A percentile compares a stretch with the other conserved stretches of the same genome.
phyloP scores from a whole-genome alignment of 2,888 invertebrate species.

The Apamea epomidion region DNA sequence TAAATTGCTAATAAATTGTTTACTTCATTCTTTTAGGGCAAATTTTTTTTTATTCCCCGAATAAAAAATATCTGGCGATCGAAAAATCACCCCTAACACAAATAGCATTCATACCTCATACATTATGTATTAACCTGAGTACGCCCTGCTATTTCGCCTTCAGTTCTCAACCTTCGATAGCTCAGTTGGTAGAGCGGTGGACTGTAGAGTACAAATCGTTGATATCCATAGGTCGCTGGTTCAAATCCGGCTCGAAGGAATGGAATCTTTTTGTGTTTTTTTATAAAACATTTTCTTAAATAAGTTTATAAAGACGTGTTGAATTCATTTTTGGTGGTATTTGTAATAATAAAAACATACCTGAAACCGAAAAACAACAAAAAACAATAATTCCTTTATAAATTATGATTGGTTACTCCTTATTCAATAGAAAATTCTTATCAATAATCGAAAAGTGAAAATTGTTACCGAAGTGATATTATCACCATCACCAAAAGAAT shows the following conservation, averaged over 20 bases:
- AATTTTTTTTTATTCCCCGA: too few relatives aligned
- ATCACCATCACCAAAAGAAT: slow-evolving; percentile 36
- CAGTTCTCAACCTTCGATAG: slow-evolving; percentile 85
- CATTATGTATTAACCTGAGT: slow-evolving; percentile 1
- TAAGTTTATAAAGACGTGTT: too few relatives aligned
- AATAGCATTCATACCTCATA: slow-evolving; percentile 2
- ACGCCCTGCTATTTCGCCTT: slow-evolving; percentile 29
- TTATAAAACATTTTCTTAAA: background rate
- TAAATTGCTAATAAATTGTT: too few relatives aligned
- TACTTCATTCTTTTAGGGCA: too few relatives aligned
- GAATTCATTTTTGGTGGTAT: background rate
- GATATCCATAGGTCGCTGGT: slow-evolving; percentile 92
- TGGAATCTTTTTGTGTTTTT: slow-evolving; percentile 77
- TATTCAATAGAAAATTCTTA: background rate
- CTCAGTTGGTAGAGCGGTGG: slow-evolving; percentile 91
- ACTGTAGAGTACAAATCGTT: slow-evolving; percentile 83
- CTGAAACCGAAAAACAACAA: background rate
- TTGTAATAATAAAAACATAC: background rate
- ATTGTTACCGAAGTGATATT: background rate
- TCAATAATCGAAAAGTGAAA: background rate
- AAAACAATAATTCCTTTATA: accelerated
- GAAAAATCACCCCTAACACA: background rate
- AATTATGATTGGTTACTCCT: too few relatives aligned
- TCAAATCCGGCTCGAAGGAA: slow-evolving; percentile 93
- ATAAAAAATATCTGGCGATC: too few relatives aligned